Conservation (phyloP, 2,888 invertebrate species). For the Lissonota sp. region DNA sequence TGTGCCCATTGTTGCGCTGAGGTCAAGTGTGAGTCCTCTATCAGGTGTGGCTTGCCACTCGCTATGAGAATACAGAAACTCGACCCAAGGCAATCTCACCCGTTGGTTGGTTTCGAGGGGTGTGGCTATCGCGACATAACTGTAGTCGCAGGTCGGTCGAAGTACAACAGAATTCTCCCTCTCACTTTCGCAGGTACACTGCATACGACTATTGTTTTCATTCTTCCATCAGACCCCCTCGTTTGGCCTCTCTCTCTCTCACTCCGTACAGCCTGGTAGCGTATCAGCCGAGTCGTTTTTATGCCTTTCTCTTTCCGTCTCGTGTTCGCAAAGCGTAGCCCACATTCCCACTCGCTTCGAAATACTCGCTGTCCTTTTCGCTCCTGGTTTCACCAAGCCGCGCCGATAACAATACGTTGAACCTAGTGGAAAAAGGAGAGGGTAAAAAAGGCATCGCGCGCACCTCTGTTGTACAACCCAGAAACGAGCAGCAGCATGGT, state of each 20-base stretch:
- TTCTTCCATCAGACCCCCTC: conserved; percentile 14
- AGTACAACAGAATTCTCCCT: conserved; percentile 34
- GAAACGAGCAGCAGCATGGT: conserved; percentile 9
- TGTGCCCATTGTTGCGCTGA: conserved; percentile 73
- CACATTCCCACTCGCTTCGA: conserved; percentile 11
- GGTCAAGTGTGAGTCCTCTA: conserved; percentile 70
- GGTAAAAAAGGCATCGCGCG: conserved; percentile 69
- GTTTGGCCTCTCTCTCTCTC: conserved; percentile 24
- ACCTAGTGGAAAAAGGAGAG: conserved; percentile 60
- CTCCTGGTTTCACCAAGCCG: conserved; percentile 24
- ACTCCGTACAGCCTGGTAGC: conserved; percentile 2
- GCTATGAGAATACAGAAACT: conserved; percentile 66
- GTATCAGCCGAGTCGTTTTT: conserved; percentile 49
- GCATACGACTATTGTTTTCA: conserved; percentile 1
- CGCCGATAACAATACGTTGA: conserved; percentile 65
- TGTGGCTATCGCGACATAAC: conserved; percentile 74
- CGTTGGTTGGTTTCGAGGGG: conserved; percentile 77
- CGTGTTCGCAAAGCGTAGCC: conserved; percentile 12
- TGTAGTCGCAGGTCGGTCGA: conserved; percentile 69
- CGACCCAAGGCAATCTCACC: conserved; percentile 43
- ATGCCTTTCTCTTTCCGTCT: conserved; percentile 45
- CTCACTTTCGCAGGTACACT: conserved; percentile 21
- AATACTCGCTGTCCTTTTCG: conserved; percentile 31
- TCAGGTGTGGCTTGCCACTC: conserved; percentile 63
- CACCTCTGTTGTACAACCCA: conserved; percentile 39